phyloP scores from a whole-genome alignment of 1,140 invertebrate species.

The Eciton burchellii region DNA sequence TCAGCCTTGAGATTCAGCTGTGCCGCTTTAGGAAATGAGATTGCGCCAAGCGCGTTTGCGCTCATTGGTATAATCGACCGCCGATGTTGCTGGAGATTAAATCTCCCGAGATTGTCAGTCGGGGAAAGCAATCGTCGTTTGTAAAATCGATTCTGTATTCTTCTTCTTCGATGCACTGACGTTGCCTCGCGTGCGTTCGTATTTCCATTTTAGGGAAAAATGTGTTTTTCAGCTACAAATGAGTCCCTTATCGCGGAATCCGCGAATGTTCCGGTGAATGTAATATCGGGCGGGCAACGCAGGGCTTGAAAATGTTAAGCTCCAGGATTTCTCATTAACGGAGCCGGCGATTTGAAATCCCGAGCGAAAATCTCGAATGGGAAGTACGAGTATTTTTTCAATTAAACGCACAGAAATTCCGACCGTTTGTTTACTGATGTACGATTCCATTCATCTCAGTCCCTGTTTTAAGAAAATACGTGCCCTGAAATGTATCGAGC shows the following conservation, averaged over 20 bases:
- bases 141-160: background rate
- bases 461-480: too few relatives aligned
- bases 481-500: conserved; percentile 42
- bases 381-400: conserved; percentile 51
- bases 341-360: conserved; percentile 43
- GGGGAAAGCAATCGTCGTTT: background rate
- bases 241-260: background rate
- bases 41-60: background rate
- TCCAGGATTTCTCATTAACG: conserved; percentile 69
- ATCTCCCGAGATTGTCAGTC: background rate
- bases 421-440: too few relatives aligned
- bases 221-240: background rate
- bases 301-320: conserved; percentile 25
- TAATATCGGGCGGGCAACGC: conserved; percentile 21
- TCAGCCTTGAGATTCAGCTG: background rate
- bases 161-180: background rate
- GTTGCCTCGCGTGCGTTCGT: background rate
- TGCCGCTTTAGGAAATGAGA: background rate
- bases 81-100: background rate
- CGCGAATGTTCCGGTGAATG: background rate
- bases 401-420: conserved; percentile 70
- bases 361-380: background rate
- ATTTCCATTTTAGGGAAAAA: conserved; percentile 16
- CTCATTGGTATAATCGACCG: background rate
- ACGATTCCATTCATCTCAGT: too few relatives aligned